Conservation (phyloP, 2,113 vertebrate genomes). For the Phocoena sinus region DNA sequence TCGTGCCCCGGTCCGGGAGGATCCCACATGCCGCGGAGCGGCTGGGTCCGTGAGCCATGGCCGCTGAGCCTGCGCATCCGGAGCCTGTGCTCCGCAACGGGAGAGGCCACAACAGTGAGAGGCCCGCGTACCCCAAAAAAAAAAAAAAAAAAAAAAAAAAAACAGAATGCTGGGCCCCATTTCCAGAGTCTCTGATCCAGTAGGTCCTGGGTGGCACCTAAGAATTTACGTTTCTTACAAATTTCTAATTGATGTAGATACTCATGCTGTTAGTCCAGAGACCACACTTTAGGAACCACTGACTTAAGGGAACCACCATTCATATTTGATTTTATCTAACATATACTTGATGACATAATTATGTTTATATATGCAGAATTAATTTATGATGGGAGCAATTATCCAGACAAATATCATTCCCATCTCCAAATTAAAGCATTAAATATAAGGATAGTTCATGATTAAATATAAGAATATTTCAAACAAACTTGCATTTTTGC, state of each 20-base stretch:
- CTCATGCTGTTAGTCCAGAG: neutral
- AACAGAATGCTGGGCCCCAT: neutral
- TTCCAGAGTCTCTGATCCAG: neutral
- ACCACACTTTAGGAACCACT: neutral
- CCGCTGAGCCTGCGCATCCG: too few species aligned
- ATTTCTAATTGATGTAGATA: neutral
- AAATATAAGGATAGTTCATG: neutral
- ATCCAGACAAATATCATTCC: neutral
- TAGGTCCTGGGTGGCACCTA: rapidly evolving
- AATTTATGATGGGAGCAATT: neutral
- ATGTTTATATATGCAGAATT: neutral
- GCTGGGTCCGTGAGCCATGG: too few species aligned
- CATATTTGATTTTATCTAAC: neutral
- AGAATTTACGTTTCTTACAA: neutral
- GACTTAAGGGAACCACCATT: neutral
- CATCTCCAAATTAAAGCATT: neutral
- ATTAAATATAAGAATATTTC: neutral
- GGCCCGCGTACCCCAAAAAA: too few species aligned
- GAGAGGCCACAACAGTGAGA: too few species aligned
- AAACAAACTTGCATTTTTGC: neutral
- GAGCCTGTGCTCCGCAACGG: too few species aligned
- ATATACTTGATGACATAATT: neutral
- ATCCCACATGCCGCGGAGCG: too few species aligned
- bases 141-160: too few species aligned
- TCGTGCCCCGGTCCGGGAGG: too few species aligned